Conservation (phyloP, 2,888 invertebrate species). For the Neoitamus cyanurus region DNA sequence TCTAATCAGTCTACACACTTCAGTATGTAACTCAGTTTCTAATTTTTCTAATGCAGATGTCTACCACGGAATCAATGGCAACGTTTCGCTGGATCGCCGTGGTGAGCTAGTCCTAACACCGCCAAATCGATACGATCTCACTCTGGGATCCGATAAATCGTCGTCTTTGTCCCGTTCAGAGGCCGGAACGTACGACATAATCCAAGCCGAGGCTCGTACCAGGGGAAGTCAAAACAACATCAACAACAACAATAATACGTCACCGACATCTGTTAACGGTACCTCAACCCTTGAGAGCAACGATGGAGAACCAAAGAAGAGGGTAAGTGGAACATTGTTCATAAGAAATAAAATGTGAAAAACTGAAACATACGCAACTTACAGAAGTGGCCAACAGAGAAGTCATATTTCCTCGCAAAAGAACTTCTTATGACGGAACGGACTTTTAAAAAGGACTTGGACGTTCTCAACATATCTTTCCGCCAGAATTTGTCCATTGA, state of each 20-base stretch:
- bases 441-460: conserved; percentile 93
- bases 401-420: conserved; percentile 86
- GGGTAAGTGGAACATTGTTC: conserved; percentile 53
- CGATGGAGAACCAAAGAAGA: conserved; percentile 62
- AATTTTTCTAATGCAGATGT: conserved; percentile 57
- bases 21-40: background rate
- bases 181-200: conserved; percentile 65
- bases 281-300: conserved; percentile 42
- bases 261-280: conserved; percentile 12
- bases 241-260: conserved; percentile 8
- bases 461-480: conserved; percentile 87
- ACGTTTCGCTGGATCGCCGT: conserved; percentile 65
- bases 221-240: conserved; percentile 53
- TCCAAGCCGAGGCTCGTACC: conserved; percentile 64
- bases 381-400: conserved; percentile 75
- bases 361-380: conserved; percentile 43
- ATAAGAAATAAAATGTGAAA: background rate
- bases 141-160: conserved; percentile 65
- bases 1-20: too few relatives aligned
- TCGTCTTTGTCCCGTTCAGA: conserved; percentile 65
- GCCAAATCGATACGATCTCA: conserved; percentile 63
- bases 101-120: conserved; percentile 60
- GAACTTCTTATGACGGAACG: conserved; percentile 96
- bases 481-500: conserved; percentile 76
- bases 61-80: conserved; percentile 66